A percentile compares a stretch with the other conserved stretches of the same genome.
phyloP scores from a whole-genome alignment of 2,888 invertebrate species.

The Drosophila mimetica region DNA sequence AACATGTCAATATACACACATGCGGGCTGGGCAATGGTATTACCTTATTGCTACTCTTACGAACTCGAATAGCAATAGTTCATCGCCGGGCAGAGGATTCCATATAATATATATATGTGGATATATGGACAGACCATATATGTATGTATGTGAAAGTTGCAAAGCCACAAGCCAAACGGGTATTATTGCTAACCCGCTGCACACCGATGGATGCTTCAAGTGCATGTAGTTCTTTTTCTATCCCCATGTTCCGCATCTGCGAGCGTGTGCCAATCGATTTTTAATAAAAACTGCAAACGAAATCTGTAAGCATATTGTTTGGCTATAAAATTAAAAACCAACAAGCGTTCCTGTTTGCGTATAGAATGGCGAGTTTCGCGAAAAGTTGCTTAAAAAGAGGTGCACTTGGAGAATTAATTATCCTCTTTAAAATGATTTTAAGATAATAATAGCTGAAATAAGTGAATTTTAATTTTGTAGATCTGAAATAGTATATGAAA shows the following conservation, averaged over 20 bases:
- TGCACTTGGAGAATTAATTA: neutral
- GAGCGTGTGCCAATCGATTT: constrained; percentile 55
- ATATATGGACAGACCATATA: no score
- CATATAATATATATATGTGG: neutral
- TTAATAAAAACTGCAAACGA: constrained; percentile 63
- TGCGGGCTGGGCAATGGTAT: constrained; percentile 3
- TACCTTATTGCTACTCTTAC: constrained; percentile 20
- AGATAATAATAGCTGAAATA: no score
- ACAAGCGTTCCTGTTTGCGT: constrained; percentile 42
- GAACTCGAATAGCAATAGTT: constrained; percentile 45
- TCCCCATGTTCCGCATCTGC: constrained; percentile 10
- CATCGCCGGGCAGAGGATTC: constrained; percentile 17
- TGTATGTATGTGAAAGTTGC: constrained; percentile 24
- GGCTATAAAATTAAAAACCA: constrained; percentile 76
- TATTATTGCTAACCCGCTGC: constrained; percentile 35
- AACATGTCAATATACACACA: constrained; percentile 32
- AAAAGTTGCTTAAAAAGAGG: constrained; percentile 2
- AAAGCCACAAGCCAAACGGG: constrained; percentile 43
- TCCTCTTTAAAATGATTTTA: neutral
- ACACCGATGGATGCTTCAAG: constrained; percentile 14
- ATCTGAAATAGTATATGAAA: no score
- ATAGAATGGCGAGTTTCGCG: constrained; percentile 19
- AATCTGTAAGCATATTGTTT: constrained; percentile 69
- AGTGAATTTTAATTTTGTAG: no score
- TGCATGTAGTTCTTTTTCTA: constrained; percentile 32